A percentile compares a stretch with the other conserved stretches of the same genome.
Evolutionary conservation across 1,140 invertebrate genomes (phyloP).

Genomic region (Tachypleus tridentatus): DNA sequence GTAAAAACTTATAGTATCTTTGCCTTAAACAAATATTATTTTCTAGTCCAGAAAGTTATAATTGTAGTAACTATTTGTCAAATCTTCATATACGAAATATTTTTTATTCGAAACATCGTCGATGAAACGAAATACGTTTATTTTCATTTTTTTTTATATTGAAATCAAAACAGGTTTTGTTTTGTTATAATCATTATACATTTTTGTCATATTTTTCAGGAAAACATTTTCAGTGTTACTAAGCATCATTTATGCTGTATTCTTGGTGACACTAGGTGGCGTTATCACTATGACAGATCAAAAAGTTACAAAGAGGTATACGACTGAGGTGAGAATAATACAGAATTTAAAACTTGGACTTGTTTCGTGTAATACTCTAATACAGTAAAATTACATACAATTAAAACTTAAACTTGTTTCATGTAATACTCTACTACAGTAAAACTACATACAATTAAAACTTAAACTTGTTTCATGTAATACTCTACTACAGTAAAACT

Average conservation of each 20-base stretch:
- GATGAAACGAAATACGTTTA: no score
- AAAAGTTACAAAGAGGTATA: conserved; percentile 35
- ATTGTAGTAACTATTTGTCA: no score
- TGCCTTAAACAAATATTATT: no score
- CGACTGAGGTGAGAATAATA: conserved; percentile 37
- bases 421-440: background rate
- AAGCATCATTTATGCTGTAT: conserved; percentile 44
- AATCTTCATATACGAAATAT: no score
- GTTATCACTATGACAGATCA: conserved; percentile 48
- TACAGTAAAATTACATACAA: background rate
- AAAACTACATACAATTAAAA: background rate
- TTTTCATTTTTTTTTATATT: no score
- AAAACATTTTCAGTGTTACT: conserved; percentile 12
- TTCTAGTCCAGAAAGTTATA: no score
- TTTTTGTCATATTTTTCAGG: conserved; percentile 6
- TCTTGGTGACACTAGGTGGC: conserved; percentile 48
- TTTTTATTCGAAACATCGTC: no score
- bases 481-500: no score
- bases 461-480: background rate
- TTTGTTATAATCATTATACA: background rate
- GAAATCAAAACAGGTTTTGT: background rate
- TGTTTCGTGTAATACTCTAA: background rate
- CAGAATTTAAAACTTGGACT: background rate
- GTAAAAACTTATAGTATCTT: no score
- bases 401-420: background rate